Base-by-base conservation (phyloP, 2,888 invertebrate genomes). In the Synergus gifuensis region DNA sequence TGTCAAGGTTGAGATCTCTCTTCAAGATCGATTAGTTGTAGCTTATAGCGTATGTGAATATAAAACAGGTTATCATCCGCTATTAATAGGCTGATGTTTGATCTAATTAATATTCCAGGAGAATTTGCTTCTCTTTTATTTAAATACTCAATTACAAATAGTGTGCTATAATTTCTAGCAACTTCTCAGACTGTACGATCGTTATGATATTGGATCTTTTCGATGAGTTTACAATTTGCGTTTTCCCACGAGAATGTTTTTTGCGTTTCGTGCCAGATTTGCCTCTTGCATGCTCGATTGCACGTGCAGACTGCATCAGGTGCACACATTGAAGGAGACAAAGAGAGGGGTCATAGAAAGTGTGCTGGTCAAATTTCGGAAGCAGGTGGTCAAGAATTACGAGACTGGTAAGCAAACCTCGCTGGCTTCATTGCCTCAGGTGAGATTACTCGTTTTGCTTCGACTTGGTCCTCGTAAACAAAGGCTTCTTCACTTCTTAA, bases 321-420 rank as follows among this genome's bases (percentile, higher is more conserved):
- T 60, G 60, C 60, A 69, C 54, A 49, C 77, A 54, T 18, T 5
- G 40, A 60, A 67, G 18, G 49, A 76, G 76, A 78, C 78, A 78
- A 78, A 78, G 67, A 54, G 42, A 76, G 22, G 78, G 22, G 69
- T 81, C 78, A 78, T 76, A 78, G 78, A 73, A 76, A 77, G 76
- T 49, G 63, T 63, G 76, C 73, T 67, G 81, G 69, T 81, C 78
- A 79, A 79, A 80, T 81, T 82, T 81, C 79, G 80, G 76, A 69
- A 81, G 79, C 81, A 83, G 81, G 80, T 82, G 81, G 82, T 78
- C 79, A 78, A 76, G 76, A 67, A 73, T 80, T 81, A 82, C 66
- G 78, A 81, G 79, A 79, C 77, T 78, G 69, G 78, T 66, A 69
- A 78, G 66, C 79, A 76, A 79, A 78, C 67, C 78, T 66, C 60